phyloP scores from a whole-genome alignment of 2,113 vertebrate genomes.

The Aviceda subcristata region DNA sequence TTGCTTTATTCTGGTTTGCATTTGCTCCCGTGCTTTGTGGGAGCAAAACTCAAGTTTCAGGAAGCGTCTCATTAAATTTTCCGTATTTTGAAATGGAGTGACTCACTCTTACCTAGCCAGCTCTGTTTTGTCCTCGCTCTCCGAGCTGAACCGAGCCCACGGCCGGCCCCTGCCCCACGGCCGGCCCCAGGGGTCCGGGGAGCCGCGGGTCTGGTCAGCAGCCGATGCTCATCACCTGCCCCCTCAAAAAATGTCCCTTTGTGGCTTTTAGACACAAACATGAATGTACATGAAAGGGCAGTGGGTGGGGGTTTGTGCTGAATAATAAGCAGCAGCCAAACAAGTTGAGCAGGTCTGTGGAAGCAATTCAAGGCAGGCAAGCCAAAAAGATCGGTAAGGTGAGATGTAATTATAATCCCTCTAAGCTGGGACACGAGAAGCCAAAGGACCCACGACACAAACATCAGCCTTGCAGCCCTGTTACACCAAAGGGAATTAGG shows the following conservation, averaged over 20 bases:
- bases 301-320: constrained; percentile 35
- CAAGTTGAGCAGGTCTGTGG: constrained; percentile 62
- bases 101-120: neutral
- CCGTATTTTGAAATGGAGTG: constrained; percentile 9
- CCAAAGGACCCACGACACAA: neutral
- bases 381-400: constrained; percentile 33
- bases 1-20: neutral
- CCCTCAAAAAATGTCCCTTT: constrained; percentile 44
- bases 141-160: neutral
- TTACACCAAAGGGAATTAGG: neutral
- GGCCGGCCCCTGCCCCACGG: rapidly evolving
- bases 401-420: constrained; percentile 59
- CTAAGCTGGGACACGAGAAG: constrained; percentile 4
- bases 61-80: constrained; percentile 39
- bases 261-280: constrained; percentile 2
- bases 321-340: constrained; percentile 57
- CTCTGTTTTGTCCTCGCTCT: neutral
- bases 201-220: neutral
- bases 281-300: constrained; percentile 23
- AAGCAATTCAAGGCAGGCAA: constrained; percentile 7
- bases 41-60: constrained; percentile 40
- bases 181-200: neutral
- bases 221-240: neutral
- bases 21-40: neutral
- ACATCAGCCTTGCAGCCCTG: neutral